phyloP scores from a whole-genome alignment of 2,797 vertebrate genomes.

The Trichosurus vulpecula region DNA sequence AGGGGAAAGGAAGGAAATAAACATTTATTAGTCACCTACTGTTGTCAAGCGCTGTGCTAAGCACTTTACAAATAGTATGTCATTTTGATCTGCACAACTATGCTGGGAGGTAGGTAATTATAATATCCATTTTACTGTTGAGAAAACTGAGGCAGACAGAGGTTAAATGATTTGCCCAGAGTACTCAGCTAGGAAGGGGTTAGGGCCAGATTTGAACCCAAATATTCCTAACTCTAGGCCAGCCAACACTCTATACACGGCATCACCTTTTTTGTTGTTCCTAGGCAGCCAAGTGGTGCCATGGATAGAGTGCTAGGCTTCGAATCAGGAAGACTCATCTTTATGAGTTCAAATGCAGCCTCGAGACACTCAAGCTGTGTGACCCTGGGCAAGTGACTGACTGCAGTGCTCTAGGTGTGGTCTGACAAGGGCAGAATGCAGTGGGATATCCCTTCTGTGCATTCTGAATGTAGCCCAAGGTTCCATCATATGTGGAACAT shows the following conservation, averaged over 20 bases:
- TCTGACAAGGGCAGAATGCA: too few species aligned
- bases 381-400: too few species aligned
- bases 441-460: too few species aligned
- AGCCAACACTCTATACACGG: not conserved
- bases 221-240: not conserved
- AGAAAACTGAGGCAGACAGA: not conserved
- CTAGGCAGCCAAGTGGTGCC: too few species aligned
- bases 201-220: not conserved
- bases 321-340: not conserved
- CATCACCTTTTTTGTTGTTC: not conserved
- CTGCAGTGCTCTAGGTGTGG: too few species aligned
- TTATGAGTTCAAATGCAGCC: not conserved
- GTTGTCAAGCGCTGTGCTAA: not conserved
- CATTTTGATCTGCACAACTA: not conserved
- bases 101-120: not conserved
- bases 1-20: not conserved
- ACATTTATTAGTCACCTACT: not conserved
- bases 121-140: not conserved
- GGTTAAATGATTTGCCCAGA: not conserved
- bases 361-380: not conserved
- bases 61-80: not conserved
- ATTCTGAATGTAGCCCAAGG: too few species aligned
- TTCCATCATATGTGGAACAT: too few species aligned
- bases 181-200: not conserved
- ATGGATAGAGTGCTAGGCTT: not conserved